phyloP scores from a whole-genome alignment of 2,113 vertebrate genomes.

The Miniopterus natalensis region DNA sequence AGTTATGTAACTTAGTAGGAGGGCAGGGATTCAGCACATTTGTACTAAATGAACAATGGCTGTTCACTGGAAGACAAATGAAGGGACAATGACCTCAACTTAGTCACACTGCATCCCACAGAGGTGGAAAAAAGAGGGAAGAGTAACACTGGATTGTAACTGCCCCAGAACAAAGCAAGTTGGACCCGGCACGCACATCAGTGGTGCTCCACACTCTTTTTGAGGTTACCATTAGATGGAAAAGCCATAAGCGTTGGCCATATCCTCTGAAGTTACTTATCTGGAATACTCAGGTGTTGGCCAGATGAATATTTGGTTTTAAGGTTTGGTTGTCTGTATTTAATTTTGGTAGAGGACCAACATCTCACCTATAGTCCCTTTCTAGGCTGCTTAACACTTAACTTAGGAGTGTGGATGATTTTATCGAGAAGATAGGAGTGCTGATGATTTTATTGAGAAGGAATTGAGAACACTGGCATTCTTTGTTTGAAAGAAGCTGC shows the following conservation, averaged over 20 bases:
- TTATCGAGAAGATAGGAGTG: background rate
- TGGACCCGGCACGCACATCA: rapidly evolving
- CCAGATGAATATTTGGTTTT: slow-evolving; percentile 66
- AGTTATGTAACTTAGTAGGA: background rate
- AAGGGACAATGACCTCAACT: background rate
- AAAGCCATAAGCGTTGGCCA: background rate
- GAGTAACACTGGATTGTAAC: rapidly evolving
- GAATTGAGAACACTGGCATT: slow-evolving; percentile 3
- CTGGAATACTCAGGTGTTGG: slow-evolving; percentile 70
- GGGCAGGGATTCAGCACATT: background rate
- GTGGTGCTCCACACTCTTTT: background rate
- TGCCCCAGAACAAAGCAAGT: background rate
- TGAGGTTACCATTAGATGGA: background rate
- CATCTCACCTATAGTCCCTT: background rate
- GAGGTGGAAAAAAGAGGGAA: background rate
- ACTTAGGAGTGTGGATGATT: slow-evolving; percentile 5
- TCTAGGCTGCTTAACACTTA: slow-evolving; percentile 25
- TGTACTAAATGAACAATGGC: background rate
- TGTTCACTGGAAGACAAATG: background rate
- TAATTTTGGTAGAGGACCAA: slow-evolving; percentile 72
- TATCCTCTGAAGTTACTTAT: slow-evolving; percentile 67
- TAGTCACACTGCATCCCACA: background rate
- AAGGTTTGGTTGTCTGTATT: slow-evolving; percentile 68
- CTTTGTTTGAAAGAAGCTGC: slow-evolving; percentile 22
- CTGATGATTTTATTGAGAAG: slow-evolving; percentile 63